Conservation (phyloP, 64 coral and sea anemone genomes). For the Stichodactyla helianthus region DNA sequence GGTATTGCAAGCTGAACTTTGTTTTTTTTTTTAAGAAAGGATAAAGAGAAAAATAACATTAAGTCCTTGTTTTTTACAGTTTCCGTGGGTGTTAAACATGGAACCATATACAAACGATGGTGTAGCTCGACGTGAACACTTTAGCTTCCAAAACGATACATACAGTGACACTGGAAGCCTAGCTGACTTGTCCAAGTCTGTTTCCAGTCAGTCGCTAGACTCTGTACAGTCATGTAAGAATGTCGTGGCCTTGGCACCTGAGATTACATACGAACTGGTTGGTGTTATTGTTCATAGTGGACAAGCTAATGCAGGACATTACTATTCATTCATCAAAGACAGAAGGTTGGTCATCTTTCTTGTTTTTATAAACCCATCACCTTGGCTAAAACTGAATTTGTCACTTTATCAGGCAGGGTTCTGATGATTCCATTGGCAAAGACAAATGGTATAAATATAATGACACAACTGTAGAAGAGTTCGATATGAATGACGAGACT, state of each 20-base stretch:
- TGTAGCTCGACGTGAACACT: conserved; percentile 62
- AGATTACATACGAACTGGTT: conserved; percentile 81
- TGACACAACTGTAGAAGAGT: conserved; percentile 68
- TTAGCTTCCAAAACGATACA: conserved; percentile 36
- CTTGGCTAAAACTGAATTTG: not conserved
- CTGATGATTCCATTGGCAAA: not conserved
- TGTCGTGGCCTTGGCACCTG: conserved; percentile 24
- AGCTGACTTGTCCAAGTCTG: conserved; percentile 51
- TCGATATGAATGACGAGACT: conserved; percentile 71
- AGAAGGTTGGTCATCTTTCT: conserved; percentile 50
- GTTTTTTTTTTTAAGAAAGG: too few relatives aligned
- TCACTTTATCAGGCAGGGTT: not conserved
- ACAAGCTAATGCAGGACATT: conserved; percentile 87
- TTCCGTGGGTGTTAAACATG: conserved; percentile 89
- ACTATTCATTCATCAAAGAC: conserved; percentile 87
- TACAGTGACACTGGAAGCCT: conserved; percentile 67
- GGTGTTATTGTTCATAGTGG: conserved; percentile 83
- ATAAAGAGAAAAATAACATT: not conserved
- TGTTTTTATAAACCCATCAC: not conserved
- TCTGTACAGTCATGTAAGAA: conserved; percentile 34
- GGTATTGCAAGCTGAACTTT: not conserved
- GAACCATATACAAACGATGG: conserved; percentile 86
- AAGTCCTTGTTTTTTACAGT: conserved; percentile 25
- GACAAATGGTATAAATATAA: conserved; percentile 86
- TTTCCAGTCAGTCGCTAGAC: conserved; percentile 57